Evolutionary conservation across 2,888 invertebrate species (phyloP).

Genomic region (Tetragonula carbonaria): DNA sequence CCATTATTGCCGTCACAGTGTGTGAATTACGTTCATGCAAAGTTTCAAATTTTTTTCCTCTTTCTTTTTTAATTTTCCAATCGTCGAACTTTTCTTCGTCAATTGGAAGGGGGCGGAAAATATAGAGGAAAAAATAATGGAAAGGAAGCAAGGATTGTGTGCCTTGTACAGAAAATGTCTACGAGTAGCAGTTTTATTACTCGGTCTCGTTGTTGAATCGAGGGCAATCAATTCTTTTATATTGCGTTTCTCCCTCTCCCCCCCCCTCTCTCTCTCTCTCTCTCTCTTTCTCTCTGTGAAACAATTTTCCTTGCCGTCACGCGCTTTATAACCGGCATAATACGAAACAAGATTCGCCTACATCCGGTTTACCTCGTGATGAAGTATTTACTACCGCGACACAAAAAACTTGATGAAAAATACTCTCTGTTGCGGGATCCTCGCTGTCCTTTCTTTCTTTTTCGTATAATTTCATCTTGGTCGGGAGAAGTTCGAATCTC

Average conservation of each 20-base stretch:
- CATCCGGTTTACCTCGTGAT: not conserved
- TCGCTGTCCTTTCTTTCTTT: not conserved
- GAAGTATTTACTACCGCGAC: not conserved
- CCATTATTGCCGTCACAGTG: too few relatives aligned
- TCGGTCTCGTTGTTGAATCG: conserved; percentile 42
- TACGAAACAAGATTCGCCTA: conserved; percentile 3
- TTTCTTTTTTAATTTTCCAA: too few relatives aligned
- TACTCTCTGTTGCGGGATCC: not conserved
- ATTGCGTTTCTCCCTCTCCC: conserved; percentile 1
- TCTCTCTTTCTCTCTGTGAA: conserved; percentile 6
- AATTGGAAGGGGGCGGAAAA: too few relatives aligned
- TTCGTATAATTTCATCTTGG: too few relatives aligned
- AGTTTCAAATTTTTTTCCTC: too few relatives aligned
- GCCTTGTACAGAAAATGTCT: conserved; percentile 56
- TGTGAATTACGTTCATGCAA: too few relatives aligned
- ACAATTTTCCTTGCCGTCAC: conserved; percentile 40
- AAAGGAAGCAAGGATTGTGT: conserved; percentile 13
- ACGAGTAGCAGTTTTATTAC: conserved; percentile 61
- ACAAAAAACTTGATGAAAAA: not conserved
- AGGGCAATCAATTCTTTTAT: conserved; percentile 48
- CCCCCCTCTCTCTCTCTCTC: not conserved
- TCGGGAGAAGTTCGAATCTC: not conserved
- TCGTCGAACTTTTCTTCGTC: too few relatives aligned
- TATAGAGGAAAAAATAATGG: conserved; percentile 20
- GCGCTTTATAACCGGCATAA: conserved; percentile 13